Evolutionary conservation across 2,888 invertebrate genomes (phyloP), one percentile per base, ranked within the genome.

Genomic region (Caenorhabditis sp.): DNA sequence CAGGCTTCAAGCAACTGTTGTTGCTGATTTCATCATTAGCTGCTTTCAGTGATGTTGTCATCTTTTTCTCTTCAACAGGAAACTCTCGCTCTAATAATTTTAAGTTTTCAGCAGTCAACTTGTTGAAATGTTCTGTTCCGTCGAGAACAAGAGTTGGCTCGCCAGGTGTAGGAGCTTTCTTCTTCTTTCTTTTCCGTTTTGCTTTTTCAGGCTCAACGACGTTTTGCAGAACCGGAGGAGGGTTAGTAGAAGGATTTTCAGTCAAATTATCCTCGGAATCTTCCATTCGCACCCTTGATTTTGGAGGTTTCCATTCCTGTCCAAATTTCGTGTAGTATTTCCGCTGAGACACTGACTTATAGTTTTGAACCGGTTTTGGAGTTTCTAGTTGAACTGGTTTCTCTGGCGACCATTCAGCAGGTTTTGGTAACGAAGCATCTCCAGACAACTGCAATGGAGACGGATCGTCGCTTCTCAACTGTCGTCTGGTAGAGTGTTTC

Each of bases 251-350:
- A n/a, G n/a, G n/a, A n/a, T n/a, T n/a, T n/a, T n/a, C n/a, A n/a
- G n/a, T n/a, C 9, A 6, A 13, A 40, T 11, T 8, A 11, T 13
- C 6, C 40, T 40, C 11, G 40, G 2, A 13, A 40, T 8, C 13
- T 40, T 13, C 13, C 47, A 3, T 18, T 18, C 11, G 47, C 1
- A 9, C 18, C 47, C 18, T n/a, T 4, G 26, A n/a, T 18, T 53
- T 74, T 8, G 67, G 67, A 13, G 76, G 67, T 20, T 61, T 60
- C 53, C 64, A 74, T 37, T 67, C 65, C 3, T 37, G 37, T 3
- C 74, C 74, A 3, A 51, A 24, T 5, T 65, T 50, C 20, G 58
- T 74, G 53, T 65, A 74, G n/a, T 74, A 60, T 51, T 60, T 65
- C 13, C 65, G 28, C 22, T 74, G 65, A 47, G 74, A 74, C 0